Percentiles rank a stretch among this genome's conserved stretches.
Evolutionary conservation across 2,113 vertebrate genomes (phyloP).

Genomic region (Apodemus speciosus): DNA sequence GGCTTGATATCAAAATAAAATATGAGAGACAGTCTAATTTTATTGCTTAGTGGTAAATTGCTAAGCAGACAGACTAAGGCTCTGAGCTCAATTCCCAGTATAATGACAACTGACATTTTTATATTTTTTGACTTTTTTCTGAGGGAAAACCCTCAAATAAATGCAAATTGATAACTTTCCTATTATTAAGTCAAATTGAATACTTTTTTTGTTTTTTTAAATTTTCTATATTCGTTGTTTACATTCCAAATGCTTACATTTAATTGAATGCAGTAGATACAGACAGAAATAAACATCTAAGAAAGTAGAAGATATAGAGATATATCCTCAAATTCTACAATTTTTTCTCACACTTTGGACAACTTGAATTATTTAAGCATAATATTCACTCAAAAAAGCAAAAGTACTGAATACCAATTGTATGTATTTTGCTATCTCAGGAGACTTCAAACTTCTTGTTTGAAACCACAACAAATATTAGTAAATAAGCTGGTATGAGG

Average conservation of each 20-base stretch:
- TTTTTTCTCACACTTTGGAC: neutral
- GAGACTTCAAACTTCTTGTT: neutral
- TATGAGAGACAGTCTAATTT: neutral
- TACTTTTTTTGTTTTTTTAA: too few species aligned
- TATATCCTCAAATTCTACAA: neutral
- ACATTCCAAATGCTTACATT: too few species aligned
- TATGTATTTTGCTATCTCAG: rapidly evolving
- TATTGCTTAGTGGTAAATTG: neutral
- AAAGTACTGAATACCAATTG: neutral
- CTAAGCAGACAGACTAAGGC: rapidly evolving
- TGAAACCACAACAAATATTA: neutral
- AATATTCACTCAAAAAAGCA: neutral
- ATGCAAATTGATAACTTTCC: neutral
- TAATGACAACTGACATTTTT: neutral
- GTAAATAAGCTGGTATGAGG: neutral
- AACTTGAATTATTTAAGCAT: neutral
- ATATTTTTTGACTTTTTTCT: neutral
- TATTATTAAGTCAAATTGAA: neutral
- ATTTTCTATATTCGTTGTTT: too few species aligned
- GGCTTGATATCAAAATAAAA: neutral
- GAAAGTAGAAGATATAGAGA: neutral
- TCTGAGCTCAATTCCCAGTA: neutral
- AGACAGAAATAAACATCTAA: neutral
- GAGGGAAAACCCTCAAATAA: neutral
- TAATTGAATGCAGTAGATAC: neutral